Percentiles rank a stretch among this genome's conserved stretches.
phyloP scores from a whole-genome alignment of 2,113 vertebrate species.

The Gnathonemus longibarbis region DNA sequence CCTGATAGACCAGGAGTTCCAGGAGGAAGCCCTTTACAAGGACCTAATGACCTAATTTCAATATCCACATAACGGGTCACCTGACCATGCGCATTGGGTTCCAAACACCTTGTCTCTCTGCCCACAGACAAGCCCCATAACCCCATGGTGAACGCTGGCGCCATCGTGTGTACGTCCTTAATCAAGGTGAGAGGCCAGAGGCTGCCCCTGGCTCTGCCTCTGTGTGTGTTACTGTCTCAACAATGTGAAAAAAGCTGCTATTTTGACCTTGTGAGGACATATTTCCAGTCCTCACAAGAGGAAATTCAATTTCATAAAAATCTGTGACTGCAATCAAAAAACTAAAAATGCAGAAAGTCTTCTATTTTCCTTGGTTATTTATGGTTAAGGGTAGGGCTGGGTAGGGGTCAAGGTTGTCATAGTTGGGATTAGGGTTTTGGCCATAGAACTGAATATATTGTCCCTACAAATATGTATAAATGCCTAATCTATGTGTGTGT shows the following conservation, averaged over 20 bases:
- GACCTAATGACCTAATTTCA: neutral
- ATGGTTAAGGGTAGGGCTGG: neutral
- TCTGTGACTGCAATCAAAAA: neutral
- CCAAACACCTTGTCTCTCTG: neutral
- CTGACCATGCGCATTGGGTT: neutral
- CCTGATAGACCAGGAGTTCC: neutral
- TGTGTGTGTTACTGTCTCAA: neutral
- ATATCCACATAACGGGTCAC: neutral
- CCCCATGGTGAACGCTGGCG: slow-evolving; percentile 98
- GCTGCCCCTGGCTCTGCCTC: neutral
- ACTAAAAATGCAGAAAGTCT: neutral
- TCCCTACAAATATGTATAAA: neutral
- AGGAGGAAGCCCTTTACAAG: neutral
- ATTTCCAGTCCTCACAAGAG: neutral
- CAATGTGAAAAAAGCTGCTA: neutral
- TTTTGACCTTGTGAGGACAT: neutral
- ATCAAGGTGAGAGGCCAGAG: slow-evolving; percentile 79
- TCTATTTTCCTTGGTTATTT: neutral
- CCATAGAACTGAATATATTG: neutral
- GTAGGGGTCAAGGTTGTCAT: neutral
- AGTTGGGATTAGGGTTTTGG: neutral
- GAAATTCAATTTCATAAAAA: neutral
- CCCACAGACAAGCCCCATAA: slow-evolving; percentile 70
- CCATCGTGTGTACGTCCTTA: slow-evolving; percentile 92
- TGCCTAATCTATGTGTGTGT: neutral